These are phyloP conservation scores for Melanargia galathea DNA, from an alignment of 2,888 invertebrate genomes.

Conservation along the genomic window DNA sequence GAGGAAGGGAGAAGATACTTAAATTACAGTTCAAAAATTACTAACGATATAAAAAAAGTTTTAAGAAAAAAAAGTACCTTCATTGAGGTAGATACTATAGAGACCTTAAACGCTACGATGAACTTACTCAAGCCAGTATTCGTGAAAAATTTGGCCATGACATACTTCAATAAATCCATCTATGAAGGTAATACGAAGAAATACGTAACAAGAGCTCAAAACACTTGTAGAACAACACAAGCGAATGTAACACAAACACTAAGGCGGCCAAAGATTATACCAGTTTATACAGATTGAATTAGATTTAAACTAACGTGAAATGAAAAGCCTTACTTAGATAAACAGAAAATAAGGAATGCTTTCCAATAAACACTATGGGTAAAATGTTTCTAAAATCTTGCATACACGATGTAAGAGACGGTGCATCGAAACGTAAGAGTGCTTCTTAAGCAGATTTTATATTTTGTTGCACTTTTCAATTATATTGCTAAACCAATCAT, in stretches of 20 bases:
- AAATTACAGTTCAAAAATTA: conserved; percentile 66
- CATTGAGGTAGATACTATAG: conserved; percentile 54
- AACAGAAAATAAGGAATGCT: background rate
- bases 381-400: conserved; percentile 15
- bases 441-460: background rate
- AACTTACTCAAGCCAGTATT: conserved; percentile 56
- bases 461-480: no score
- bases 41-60: conserved; percentile 63
- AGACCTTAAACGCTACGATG: conserved; percentile 55
- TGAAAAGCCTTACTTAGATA: background rate
- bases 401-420: background rate
- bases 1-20: conserved; percentile 72
- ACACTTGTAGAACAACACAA: conserved; percentile 39
- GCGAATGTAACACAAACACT: conserved; percentile 35
- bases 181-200: conserved; percentile 54
- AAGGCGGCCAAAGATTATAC: conserved; percentile 50
- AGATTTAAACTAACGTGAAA: background rate
- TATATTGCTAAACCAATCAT: no score
- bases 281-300: conserved; percentile 50
- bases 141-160: conserved; percentile 48
- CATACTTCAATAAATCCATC: conserved; percentile 56
- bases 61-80: conserved; percentile 54
- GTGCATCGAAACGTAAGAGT: background rate
- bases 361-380: conserved; percentile 17
- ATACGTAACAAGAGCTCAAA: conserved; percentile 48